Percentiles rank a stretch among this genome's conserved stretches.
Conservation (phyloP, 2,797 vertebrate genomes). For the Sebastes alutus region DNA sequence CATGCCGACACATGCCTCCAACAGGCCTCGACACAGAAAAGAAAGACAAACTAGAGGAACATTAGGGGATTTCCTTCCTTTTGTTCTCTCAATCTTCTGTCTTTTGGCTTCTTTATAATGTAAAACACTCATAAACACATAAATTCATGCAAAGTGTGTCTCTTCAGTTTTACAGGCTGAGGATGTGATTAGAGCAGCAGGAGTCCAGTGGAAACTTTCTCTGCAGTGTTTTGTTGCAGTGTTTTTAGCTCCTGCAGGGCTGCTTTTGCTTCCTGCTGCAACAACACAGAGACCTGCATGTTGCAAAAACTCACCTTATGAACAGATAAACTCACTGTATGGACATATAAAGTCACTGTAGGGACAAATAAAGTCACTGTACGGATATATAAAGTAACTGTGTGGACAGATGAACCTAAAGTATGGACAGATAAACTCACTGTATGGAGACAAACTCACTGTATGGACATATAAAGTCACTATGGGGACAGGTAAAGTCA, state of each 20-base stretch:
- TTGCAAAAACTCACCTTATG: background rate
- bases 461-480: background rate
- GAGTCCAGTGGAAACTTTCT: conserved; percentile 42
- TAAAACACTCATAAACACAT: background rate
- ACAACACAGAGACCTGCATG: background rate
- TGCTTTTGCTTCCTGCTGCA: background rate
- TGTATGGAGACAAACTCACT: background rate
- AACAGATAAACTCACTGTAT: background rate
- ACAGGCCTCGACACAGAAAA: background rate
- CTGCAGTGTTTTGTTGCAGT: background rate
- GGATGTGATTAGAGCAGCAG: conserved; percentile 24
- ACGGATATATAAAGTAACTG: background rate
- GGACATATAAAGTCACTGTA: background rate
- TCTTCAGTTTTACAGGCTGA: background rate
- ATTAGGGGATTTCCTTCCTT: background rate
- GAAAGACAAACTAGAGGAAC: background rate
- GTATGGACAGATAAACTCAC: background rate
- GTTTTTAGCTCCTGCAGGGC: background rate
- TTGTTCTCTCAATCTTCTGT: background rate
- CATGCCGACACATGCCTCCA: background rate
- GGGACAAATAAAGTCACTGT: background rate
- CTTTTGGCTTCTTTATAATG: background rate
- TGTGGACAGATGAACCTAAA: background rate
- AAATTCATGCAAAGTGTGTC: background rate
- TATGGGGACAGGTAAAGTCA: no score